Evolutionary conservation across 2,113 vertebrate species (phyloP).

Genomic region (Brachyhypopomus gauderio): DNA sequence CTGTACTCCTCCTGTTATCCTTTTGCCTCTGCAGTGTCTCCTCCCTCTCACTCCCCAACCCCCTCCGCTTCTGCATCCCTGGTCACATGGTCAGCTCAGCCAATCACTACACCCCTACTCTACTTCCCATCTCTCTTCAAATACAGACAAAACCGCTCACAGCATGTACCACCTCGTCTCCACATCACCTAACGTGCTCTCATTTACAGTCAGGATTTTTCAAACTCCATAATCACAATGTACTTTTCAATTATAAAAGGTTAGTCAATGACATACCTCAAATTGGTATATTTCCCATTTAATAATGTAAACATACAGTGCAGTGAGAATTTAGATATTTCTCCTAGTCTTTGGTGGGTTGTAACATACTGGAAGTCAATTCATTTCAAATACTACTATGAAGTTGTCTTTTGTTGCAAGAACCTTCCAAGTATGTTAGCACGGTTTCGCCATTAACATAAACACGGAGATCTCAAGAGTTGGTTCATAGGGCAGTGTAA

Average conservation of each 20-base stretch:
- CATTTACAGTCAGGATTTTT: neutral
- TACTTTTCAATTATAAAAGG: too few species aligned
- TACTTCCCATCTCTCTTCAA: slow-evolving; percentile 28
- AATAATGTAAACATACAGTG: too few species aligned
- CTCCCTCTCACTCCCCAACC: slow-evolving; percentile 33
- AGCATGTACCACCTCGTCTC: neutral
- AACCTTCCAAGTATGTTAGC: too few species aligned
- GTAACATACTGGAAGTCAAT: too few species aligned
- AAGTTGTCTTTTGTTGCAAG: too few species aligned
- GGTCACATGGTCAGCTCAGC: slow-evolving; percentile 53
- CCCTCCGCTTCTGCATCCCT: slow-evolving; percentile 46
- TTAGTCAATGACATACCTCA: too few species aligned
- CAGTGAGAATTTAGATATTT: too few species aligned
- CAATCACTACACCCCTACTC: slow-evolving; percentile 37
- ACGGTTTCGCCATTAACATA: neutral
- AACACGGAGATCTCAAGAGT: neutral
- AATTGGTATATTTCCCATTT: neutral
- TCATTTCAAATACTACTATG: too few species aligned
- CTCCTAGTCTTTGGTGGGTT: too few species aligned
- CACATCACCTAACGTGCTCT: neutral
- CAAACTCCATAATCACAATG: too few species aligned
- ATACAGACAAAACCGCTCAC: slow-evolving; percentile 29
- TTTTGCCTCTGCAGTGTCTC: slow-evolving; percentile 60
- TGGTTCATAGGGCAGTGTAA: neutral
- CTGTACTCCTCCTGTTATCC: slow-evolving; percentile 37